Evolutionary conservation across 2,888 invertebrate species (phyloP).

Genomic region (Lordiphosa andalusiaca): DNA sequence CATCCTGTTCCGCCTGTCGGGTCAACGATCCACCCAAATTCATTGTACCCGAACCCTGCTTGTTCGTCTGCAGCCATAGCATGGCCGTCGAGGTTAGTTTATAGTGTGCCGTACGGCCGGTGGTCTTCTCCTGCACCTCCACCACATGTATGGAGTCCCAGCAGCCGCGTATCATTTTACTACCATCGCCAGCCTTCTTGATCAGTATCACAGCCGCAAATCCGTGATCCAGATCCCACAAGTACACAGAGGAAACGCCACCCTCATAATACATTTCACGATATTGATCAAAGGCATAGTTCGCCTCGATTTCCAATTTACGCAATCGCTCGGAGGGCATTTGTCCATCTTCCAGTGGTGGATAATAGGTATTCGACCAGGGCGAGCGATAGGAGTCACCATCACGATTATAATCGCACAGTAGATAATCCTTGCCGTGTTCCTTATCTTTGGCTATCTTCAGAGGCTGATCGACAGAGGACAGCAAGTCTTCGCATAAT

Average conservation of each 20-base stretch:
- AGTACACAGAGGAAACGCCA: conserved; percentile 98
- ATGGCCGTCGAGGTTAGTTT: conserved; percentile 99
- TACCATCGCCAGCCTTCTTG: conserved; percentile 99
- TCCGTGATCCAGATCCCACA: conserved; percentile 99
- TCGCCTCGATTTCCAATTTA: conserved; percentile 98
- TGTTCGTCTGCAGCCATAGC: conserved; percentile 99
- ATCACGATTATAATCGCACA: conserved; percentile 99
- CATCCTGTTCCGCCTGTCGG: conserved; percentile 96
- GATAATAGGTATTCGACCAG: conserved; percentile 99
- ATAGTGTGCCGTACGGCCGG: conserved; percentile 96
- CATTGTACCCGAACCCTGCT: conserved; percentile 98
- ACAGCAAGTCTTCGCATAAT: conserved; percentile 97
- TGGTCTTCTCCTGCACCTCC: conserved; percentile 98
- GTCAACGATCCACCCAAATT: conserved; percentile 99
- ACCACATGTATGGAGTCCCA: conserved; percentile 99
- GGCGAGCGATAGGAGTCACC: conserved; percentile 99
- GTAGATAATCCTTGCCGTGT: conserved; percentile 96
- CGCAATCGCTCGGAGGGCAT: conserved; percentile 98
- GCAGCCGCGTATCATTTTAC: conserved; percentile 98
- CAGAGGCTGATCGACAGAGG: conserved; percentile 98
- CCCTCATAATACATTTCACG: conserved; percentile 99
- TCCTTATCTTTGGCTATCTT: conserved; percentile 98
- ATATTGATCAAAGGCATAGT: conserved; percentile 99
- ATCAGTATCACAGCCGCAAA: conserved; percentile 99
- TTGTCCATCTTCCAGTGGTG: conserved; percentile 98